Evolutionary conservation across 2,113 vertebrate species (phyloP).

Genomic region (Anseranas semipalmata): DNA sequence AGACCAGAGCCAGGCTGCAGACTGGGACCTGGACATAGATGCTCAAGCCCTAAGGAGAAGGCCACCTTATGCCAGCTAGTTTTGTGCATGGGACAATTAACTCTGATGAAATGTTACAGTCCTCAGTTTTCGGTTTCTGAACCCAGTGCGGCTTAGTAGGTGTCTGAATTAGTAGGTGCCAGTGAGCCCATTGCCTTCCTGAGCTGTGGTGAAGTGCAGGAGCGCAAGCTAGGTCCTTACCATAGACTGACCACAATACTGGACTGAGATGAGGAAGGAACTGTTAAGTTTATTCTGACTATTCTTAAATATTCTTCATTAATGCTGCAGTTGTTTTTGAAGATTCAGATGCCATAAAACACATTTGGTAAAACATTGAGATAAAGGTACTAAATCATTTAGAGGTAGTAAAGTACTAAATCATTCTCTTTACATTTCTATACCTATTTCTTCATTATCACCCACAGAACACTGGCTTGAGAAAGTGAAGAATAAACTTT

Average conservation of each 20-base stretch:
- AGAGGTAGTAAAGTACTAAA: neutral
- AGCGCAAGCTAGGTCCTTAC: rapidly evolving
- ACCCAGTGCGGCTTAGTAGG: neutral
- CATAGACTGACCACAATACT: neutral
- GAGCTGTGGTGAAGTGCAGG: rapidly evolving
- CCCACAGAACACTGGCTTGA: neutral
- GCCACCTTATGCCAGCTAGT: neutral
- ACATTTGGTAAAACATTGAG: neutral
- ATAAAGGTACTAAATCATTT: neutral
- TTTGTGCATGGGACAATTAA: neutral
- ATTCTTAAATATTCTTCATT: neutral
- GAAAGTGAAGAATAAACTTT: neutral
- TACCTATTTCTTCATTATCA: neutral
- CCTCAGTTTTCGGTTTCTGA: neutral
- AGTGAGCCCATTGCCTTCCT: neutral
- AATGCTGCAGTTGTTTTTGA: neutral
- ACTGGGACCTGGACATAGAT: neutral
- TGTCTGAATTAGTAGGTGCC: neutral
- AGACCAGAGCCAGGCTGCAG: neutral
- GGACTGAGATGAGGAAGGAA: neutral
- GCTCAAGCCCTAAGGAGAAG: neutral
- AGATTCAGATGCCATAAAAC: neutral
- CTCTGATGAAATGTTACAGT: neutral
- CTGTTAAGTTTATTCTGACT: rapidly evolving
- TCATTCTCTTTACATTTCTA: neutral